A percentile compares a stretch with the other conserved stretches of the same genome.
Conservation (phyloP, 2,113 vertebrate species). For the Proterorhinus semilunaris region DNA sequence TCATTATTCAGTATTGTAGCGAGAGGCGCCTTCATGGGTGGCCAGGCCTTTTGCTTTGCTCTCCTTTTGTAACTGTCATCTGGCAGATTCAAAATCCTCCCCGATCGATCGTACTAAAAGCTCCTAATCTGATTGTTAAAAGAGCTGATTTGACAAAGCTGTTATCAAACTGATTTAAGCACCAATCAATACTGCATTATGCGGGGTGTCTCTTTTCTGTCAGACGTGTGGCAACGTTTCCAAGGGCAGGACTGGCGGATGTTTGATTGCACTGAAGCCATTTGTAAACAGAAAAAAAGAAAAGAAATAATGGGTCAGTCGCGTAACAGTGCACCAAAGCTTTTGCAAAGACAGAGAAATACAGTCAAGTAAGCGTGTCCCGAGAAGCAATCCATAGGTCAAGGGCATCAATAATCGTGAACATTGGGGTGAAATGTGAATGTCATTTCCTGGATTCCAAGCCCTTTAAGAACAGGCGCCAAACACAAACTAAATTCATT, state of each 20-base stretch:
- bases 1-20: constrained; percentile 32
- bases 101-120: constrained; percentile 77
- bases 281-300: constrained; percentile 13
- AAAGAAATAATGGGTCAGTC: background rate
- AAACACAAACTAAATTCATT: too few relatives aligned
- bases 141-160: constrained; percentile 83
- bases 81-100: constrained; percentile 67
- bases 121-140: constrained; percentile 81
- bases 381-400: background rate
- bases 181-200: constrained; percentile 76
- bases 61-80: constrained; percentile 66
- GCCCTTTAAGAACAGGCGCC: too few relatives aligned
- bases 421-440: too few relatives aligned
- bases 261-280: constrained; percentile 29
- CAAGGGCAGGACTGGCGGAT: constrained; percentile 56
- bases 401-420: too few relatives aligned
- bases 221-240: constrained; percentile 55
- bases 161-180: constrained; percentile 81
- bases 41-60: constrained; percentile 42
- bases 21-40: constrained; percentile 46
- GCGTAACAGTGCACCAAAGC: background rate
- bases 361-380: background rate
- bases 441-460: too few relatives aligned
- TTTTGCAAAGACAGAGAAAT: background rate
- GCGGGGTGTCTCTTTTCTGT: constrained; percentile 56